Evolutionary conservation across 2,797 vertebrate genomes (phyloP).

Genomic region (Chloroceryle amazona): DNA sequence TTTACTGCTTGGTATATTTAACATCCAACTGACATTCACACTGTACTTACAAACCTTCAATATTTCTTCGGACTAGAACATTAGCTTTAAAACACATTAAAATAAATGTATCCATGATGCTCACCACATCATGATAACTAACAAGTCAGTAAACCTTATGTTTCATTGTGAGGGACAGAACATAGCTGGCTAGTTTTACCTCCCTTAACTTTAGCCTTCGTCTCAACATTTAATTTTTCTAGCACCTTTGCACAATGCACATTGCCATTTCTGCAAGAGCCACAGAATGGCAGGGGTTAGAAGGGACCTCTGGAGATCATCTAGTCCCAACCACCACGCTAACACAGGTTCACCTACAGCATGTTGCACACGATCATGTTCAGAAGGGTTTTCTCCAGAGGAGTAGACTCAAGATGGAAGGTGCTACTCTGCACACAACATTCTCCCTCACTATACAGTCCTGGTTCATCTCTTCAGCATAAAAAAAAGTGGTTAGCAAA

Average conservation of each 20-base stretch:
- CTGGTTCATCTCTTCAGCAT: background rate
- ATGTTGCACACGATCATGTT: background rate
- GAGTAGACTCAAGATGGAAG: background rate
- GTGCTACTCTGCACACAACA: background rate
- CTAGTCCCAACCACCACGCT: background rate
- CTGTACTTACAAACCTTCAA: background rate
- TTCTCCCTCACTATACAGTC: background rate
- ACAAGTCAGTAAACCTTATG: background rate
- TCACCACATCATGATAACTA: background rate
- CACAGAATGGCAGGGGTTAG: background rate
- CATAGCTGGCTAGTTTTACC: background rate
- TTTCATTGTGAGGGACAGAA: background rate
- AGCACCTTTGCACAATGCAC: background rate
- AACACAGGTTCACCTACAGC: background rate
- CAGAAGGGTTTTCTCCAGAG: background rate
- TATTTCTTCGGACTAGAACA: background rate
- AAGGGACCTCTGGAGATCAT: background rate
- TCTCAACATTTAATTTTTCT: background rate
- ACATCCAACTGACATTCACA: background rate
- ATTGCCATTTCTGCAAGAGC: background rate
- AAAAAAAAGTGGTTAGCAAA: accelerated
- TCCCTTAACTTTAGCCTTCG: background rate
- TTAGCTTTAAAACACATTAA: background rate
- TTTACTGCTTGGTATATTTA: background rate
- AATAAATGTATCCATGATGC: background rate